Conservation (phyloP, 1,140 invertebrate genomes). For the Neotoxoptera formosana region DNA sequence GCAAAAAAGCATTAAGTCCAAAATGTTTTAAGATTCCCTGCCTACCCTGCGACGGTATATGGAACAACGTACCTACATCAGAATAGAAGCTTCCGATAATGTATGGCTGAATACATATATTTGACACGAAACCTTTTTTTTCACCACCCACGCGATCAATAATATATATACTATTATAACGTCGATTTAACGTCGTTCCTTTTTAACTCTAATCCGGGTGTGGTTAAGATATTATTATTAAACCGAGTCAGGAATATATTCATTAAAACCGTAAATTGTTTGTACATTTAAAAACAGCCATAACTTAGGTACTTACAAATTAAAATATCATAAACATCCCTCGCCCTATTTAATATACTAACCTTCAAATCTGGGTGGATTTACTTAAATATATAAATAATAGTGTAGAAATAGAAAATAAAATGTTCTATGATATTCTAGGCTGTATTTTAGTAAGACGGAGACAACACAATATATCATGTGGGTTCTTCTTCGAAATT, state of each 20-base stretch:
- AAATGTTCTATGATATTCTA: neutral
- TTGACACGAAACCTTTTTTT: neutral
- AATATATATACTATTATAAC: neutral
- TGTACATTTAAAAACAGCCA: neutral
- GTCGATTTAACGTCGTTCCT: neutral
- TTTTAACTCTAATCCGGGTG: neutral
- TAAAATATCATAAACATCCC: neutral
- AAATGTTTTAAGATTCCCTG: neutral
- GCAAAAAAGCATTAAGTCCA: neutral
- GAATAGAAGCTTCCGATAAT: neutral
- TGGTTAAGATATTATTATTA: slow-evolving; percentile 9
- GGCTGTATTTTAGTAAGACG: neutral
- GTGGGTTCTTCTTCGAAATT: no score
- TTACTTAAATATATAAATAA: neutral
- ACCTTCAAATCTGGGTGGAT: neutral
- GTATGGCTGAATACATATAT: neutral
- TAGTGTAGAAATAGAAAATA: neutral
- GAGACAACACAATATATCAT: neutral
- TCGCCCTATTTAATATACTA: neutral
- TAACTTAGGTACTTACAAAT: neutral
- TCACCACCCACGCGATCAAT: neutral
- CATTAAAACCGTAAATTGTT: neutral
- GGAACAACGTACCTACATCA: neutral
- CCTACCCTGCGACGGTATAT: neutral
- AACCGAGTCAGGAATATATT: neutral